These are phyloP conservation scores for Epizoanthus illoricatus DNA, from an alignment of 92 coral and sea anemone species.

Conservation along the genomic window DNA sequence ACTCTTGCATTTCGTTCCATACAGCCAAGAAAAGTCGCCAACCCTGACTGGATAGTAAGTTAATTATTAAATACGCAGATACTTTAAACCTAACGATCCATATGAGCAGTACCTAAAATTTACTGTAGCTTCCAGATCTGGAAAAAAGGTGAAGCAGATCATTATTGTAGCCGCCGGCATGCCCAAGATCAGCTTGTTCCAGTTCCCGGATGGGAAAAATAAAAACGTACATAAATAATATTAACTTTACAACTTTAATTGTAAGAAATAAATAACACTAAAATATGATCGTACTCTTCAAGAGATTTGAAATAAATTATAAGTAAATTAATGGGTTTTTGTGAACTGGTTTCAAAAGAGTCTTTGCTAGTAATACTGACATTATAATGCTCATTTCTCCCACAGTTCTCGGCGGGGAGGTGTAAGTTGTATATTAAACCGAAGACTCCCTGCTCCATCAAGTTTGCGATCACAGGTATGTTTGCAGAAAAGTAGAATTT, in stretches of 20 bases:
- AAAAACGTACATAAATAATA: no score
- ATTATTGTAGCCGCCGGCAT: no score
- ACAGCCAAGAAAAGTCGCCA: constrained; percentile 95
- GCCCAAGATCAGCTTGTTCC: no score
- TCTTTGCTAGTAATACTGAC: background rate
- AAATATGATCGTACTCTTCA: no score
- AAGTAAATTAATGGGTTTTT: no score
- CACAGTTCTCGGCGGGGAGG: constrained; percentile 67
- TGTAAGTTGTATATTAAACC: constrained; percentile 92
- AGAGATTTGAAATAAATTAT: no score
- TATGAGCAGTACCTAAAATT: background rate
- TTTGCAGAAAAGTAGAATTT: background rate
- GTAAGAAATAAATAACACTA: no score
- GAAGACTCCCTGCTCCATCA: constrained; percentile 85
- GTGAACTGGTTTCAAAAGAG: background rate
- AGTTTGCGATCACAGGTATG: constrained; percentile 74
- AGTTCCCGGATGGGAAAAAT: no score
- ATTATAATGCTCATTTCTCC: background rate
- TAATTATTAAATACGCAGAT: background rate
- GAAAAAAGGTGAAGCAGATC: no score
- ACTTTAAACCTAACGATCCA: background rate
- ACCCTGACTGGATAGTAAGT: constrained; percentile 99
- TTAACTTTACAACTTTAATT: no score
- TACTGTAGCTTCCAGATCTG: no score
- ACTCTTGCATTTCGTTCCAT: constrained; percentile 1